Conservation (phyloP, 2,797 vertebrate species). For the Microcaecilia unicolor region DNA sequence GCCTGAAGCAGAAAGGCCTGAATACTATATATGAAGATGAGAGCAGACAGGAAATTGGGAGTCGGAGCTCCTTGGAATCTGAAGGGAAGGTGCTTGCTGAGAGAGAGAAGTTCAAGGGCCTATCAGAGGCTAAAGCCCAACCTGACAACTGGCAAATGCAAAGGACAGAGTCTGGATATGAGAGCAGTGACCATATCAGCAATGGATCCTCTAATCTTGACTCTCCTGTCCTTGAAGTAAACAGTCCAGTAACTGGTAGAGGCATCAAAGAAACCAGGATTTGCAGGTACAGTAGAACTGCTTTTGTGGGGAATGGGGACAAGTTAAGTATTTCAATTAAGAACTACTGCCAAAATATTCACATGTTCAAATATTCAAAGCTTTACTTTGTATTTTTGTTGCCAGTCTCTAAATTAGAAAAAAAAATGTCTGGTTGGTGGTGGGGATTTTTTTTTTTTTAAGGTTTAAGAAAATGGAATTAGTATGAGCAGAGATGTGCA, state of each 20-base stretch:
- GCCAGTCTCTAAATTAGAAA: too few relatives aligned
- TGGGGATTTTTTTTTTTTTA: too few relatives aligned
- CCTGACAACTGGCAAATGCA: conserved; percentile 82
- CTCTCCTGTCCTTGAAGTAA: conserved; percentile 68
- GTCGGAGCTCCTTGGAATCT: conserved; percentile 73
- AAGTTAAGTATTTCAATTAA: too few relatives aligned
- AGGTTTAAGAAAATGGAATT: too few relatives aligned
- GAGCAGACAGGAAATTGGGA: conserved; percentile 70
- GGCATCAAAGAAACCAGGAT: conserved; percentile 51
- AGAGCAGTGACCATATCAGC: conserved; percentile 85
- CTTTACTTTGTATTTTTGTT: too few relatives aligned
- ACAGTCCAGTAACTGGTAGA: conserved; percentile 43
- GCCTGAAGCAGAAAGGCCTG: conserved; percentile 70
- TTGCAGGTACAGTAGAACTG: conserved; percentile 76
- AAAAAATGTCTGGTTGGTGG: too few relatives aligned
- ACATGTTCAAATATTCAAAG: too few relatives aligned
- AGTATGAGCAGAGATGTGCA: too few relatives aligned
- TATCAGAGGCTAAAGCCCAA: conserved; percentile 48
- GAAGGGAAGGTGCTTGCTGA: conserved; percentile 55
- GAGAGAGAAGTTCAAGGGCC: conserved; percentile 56
- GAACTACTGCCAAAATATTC: too few relatives aligned
- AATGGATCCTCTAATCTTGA: conserved; percentile 80
- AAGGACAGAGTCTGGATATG: conserved; percentile 85
- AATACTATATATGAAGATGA: conserved; percentile 97
- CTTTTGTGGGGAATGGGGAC: too few relatives aligned